Percentiles rank a stretch among this genome's conserved stretches.
Evolutionary conservation across 2,888 invertebrate species (phyloP).

Genomic region (Lasius fuliginosus): DNA sequence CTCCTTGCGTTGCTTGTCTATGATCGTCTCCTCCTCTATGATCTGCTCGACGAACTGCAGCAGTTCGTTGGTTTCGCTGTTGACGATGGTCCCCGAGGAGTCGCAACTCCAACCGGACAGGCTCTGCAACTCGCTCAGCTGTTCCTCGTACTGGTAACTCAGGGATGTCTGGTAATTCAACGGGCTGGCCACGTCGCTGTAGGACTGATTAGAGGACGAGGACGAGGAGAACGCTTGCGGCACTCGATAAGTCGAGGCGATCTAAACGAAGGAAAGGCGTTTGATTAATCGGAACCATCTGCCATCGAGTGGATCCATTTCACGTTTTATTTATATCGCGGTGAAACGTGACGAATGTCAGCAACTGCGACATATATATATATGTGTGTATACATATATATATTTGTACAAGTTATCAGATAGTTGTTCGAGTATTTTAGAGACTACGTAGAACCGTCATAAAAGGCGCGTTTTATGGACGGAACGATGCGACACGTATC

Average conservation of each 20-base stretch:
- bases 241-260: slow-evolving; percentile 55
- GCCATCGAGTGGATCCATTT: neutral
- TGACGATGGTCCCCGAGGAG: slow-evolving; percentile 70
- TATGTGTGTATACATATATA: too few relatives aligned
- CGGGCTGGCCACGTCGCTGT: slow-evolving; percentile 79
- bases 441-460: neutral
- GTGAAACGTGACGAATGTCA: neutral
- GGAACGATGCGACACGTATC: neutral
- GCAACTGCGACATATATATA: neutral
- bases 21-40: slow-evolving; percentile 49
- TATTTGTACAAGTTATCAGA: slow-evolving; percentile 11
- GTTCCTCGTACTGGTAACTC: slow-evolving; percentile 72
- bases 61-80: slow-evolving; percentile 72
- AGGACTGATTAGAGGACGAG: slow-evolving; percentile 80
- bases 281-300: neutral
- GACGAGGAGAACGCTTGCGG: slow-evolving; percentile 73
- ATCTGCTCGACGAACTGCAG: slow-evolving; percentile 79
- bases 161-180: slow-evolving; percentile 72
- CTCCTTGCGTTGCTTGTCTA: slow-evolving; percentile 52
- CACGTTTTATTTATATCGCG: neutral
- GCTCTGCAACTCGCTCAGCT: slow-evolving; percentile 61
- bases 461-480: slow-evolving; percentile 10
- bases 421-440: slow-evolving; percentile 11
- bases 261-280: slow-evolving; percentile 41
- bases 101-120: slow-evolving; percentile 62